Percentiles rank a stretch among this genome's conserved stretches.
Evolutionary conservation across 2,888 invertebrate species (phyloP).

Genomic region (Polymixis flavicincta): DNA sequence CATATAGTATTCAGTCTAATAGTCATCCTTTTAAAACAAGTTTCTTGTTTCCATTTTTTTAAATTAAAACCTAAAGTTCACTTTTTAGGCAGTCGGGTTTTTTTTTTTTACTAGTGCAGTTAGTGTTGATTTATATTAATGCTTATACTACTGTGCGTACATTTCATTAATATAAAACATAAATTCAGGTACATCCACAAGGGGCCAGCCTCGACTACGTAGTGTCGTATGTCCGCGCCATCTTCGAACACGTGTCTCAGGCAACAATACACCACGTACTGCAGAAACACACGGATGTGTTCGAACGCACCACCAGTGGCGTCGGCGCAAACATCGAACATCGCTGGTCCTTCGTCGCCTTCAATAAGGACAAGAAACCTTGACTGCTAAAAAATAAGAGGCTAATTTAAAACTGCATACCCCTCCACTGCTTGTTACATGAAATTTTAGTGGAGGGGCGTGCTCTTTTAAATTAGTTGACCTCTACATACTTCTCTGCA

Average conservation of each 20-base stretch:
- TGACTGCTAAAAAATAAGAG: constrained; percentile 12
- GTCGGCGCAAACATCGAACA: constrained; percentile 96
- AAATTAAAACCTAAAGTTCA: too few species aligned
- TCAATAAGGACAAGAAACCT: constrained; percentile 72
- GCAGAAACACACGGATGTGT: constrained; percentile 94
- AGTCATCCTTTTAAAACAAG: too few species aligned
- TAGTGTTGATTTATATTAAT: not conserved
- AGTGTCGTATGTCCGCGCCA: constrained; percentile 96
- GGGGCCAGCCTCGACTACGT: constrained; percentile 97
- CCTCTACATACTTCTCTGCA: constrained; percentile 36
- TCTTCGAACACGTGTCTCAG: constrained; percentile 93
- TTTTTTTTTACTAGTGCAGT: too few species aligned
- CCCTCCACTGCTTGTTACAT: too few species aligned
- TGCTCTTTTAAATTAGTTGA: too few species aligned
- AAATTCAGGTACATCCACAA: constrained; percentile 95
- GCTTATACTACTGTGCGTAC: not conserved
- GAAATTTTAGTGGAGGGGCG: too few species aligned
- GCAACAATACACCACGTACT: constrained; percentile 95
- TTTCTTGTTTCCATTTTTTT: too few species aligned
- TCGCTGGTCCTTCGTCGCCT: constrained; percentile 96
- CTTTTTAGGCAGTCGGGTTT: too few species aligned
- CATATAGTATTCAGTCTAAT: too few species aligned
- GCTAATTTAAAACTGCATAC: too few species aligned
- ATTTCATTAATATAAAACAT: constrained; percentile 7
- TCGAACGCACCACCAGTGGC: constrained; percentile 94